Evolutionary conservation across 2,797 vertebrate species (phyloP).

Genomic region (Xenentodon cancila): DNA sequence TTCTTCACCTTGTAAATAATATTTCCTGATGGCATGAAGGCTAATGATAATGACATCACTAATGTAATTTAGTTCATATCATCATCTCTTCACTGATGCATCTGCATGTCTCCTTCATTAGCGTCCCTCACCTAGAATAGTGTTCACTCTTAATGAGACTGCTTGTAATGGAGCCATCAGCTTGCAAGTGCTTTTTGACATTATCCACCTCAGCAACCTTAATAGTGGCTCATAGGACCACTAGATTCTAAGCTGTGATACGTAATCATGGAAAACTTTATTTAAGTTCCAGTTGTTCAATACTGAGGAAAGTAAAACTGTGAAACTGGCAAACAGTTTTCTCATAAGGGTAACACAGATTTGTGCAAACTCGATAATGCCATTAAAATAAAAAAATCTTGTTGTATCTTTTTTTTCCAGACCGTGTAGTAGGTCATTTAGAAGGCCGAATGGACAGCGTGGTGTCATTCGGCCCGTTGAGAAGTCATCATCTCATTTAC

Average conservation of each 20-base stretch:
- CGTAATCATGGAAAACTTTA: constrained; percentile 14
- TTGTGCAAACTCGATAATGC: too few relatives aligned
- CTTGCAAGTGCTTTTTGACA: constrained; percentile 48
- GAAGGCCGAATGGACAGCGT: constrained; percentile 60
- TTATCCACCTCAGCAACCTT: constrained; percentile 41
- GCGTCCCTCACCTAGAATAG: constrained; percentile 55
- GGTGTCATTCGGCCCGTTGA: constrained; percentile 63
- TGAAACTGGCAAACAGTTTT: too few relatives aligned
- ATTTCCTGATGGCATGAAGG: constrained; percentile 58
- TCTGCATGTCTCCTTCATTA: constrained; percentile 78
- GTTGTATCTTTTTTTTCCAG: background rate
- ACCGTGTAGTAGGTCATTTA: constrained; percentile 2
- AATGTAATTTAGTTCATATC: constrained; percentile 74
- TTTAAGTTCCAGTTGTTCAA: constrained; percentile 6
- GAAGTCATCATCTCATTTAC: constrained; percentile 59
- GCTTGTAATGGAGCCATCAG: constrained; percentile 68
- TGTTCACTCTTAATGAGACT: constrained; percentile 62
- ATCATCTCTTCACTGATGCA: constrained; percentile 71
- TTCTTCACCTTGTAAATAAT: constrained; percentile 21
- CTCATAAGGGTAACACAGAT: too few relatives aligned
- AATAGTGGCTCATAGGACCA: constrained; percentile 22
- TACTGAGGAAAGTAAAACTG: background rate
- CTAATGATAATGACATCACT: constrained; percentile 71
- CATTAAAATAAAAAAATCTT: background rate
- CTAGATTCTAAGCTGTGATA: background rate